phyloP scores from a whole-genome alignment of 2,888 invertebrate species.

The Dasysyrphus tricinctus region DNA sequence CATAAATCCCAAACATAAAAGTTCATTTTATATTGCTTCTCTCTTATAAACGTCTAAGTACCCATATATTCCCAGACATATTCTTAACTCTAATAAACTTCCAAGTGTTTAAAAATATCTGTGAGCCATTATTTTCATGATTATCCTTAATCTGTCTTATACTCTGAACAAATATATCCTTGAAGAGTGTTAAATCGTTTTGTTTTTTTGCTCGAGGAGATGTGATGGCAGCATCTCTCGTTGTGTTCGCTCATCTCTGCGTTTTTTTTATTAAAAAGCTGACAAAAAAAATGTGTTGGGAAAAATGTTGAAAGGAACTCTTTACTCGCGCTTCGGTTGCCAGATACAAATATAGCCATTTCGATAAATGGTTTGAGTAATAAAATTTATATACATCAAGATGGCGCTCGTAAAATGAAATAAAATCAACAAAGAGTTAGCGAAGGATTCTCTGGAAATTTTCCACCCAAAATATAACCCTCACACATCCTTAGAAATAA shows the following conservation, averaged over 20 bases:
- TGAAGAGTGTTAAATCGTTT: neutral
- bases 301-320: neutral
- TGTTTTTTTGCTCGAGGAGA: neutral
- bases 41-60: too few relatives aligned
- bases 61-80: neutral
- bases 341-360: neutral
- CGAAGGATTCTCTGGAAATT: neutral
- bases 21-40: neutral
- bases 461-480: neutral
- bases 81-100: constrained; percentile 6
- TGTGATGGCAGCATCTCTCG: neutral
- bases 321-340: neutral
- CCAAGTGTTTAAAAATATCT: constrained; percentile 1
- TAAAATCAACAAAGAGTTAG: neutral
- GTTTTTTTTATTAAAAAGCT: neutral
- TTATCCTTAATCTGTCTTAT: constrained; percentile 3
- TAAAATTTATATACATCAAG: neutral
- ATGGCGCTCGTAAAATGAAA: neutral
- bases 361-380: constrained; percentile 10
- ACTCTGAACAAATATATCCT: constrained; percentile 3
- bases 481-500: neutral
- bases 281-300: neutral
- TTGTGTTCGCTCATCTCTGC: too few relatives aligned
- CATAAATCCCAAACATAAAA: neutral
- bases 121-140: constrained; percentile 8